Conservation (phyloP, 1,140 invertebrate genomes). For the Heliconius hewitsoni region DNA sequence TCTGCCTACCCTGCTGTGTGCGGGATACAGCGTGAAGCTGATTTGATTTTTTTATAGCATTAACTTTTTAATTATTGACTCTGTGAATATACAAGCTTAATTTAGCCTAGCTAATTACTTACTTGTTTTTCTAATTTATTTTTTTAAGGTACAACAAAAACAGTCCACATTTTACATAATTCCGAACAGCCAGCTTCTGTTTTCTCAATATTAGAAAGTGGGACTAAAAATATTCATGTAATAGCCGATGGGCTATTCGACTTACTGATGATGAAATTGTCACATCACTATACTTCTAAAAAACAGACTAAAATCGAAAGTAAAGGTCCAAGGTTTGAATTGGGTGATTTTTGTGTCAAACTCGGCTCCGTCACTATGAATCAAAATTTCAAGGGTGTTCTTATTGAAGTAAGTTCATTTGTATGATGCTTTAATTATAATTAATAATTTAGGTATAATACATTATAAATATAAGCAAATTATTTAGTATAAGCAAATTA, state of each 20-base stretch:
- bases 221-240: constrained; percentile 91
- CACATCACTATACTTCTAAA: constrained; percentile 92
- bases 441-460: too few relatives aligned
- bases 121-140: constrained; percentile 8
- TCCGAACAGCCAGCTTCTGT: constrained; percentile 97
- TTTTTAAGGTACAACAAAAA: constrained; percentile 83
- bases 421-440: too few relatives aligned
- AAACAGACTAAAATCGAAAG: constrained; percentile 94
- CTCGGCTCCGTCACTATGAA: constrained; percentile 95
- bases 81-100: too few relatives aligned
- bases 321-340: constrained; percentile 95
- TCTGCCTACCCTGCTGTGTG: too few relatives aligned
- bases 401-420: constrained; percentile 89
- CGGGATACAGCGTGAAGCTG: too few relatives aligned
- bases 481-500: too few relatives aligned
- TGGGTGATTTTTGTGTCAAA: constrained; percentile 97
- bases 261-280: constrained; percentile 93
- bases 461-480: too few relatives aligned
- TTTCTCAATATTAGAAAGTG: constrained; percentile 95
- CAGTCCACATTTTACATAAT: constrained; percentile 95
- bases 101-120: background rate
- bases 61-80: too few relatives aligned
- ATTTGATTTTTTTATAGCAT: too few relatives aligned
- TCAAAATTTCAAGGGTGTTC: constrained; percentile 95
- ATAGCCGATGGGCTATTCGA: constrained; percentile 96